Percentiles rank a stretch among this genome's conserved stretches.
Evolutionary conservation across 2,888 invertebrate genomes (phyloP).

Genomic region (Apotomis capreana): DNA sequence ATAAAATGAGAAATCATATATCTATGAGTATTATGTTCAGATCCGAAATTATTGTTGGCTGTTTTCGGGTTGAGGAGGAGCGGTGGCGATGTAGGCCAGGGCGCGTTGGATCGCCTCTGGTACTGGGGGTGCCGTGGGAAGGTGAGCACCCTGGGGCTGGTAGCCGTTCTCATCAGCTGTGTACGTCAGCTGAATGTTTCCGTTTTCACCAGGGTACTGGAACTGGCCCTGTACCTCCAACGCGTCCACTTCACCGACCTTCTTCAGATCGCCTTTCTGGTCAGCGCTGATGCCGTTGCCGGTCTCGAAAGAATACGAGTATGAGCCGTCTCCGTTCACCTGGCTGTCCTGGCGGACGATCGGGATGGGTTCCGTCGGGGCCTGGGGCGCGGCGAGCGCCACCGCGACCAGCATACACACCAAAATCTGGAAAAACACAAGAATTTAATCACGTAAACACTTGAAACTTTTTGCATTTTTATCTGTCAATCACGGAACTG

Average conservation of each 20-base stretch:
- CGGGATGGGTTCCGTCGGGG: conserved; percentile 70
- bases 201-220: conserved; percentile 86
- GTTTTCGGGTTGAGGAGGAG: conserved; percentile 74
- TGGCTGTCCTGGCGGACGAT: conserved; percentile 84
- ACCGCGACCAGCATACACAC: conserved; percentile 67
- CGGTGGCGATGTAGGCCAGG: conserved; percentile 86
- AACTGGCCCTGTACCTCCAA: conserved; percentile 85
- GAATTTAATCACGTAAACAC: conserved; percentile 11
- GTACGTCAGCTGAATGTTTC: conserved; percentile 85
- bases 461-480: conserved; percentile 25
- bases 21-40: conserved; percentile 54
- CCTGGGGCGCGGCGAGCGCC: conserved; percentile 71
- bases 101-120: conserved; percentile 87
- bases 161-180: conserved; percentile 88
- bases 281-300: conserved; percentile 86
- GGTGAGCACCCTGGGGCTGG: conserved; percentile 85
- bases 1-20: conserved; percentile 54
- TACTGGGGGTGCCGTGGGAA: conserved; percentile 88
- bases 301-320: conserved; percentile 85
- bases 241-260: conserved; percentile 81
- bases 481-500: conserved; percentile 48
- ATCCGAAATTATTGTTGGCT: conserved; percentile 54
- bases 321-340: conserved; percentile 85
- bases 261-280: conserved; percentile 84
- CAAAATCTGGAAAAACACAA: conserved; percentile 63